Evolutionary conservation across 2,797 vertebrate species (phyloP).

Genomic region (Clamator glandarius): DNA sequence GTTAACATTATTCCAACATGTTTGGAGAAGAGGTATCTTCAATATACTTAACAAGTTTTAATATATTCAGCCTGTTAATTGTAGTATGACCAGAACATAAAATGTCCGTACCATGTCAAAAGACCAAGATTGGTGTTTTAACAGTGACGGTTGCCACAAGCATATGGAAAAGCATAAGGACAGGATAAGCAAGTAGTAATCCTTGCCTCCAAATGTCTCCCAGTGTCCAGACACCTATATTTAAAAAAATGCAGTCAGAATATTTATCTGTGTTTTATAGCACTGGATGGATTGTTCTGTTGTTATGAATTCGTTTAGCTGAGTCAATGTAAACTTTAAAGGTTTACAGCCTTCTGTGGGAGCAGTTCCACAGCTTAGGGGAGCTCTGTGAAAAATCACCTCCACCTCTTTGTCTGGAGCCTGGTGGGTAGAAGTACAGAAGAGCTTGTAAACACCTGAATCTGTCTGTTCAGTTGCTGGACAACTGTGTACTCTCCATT

Average conservation of each 20-base stretch:
- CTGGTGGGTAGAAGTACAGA: background rate
- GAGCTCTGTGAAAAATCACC: background rate
- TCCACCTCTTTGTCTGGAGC: background rate
- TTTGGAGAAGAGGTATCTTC: background rate
- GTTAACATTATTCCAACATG: background rate
- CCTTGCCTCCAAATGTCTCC: background rate
- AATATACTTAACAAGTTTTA: background rate
- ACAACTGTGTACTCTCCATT: background rate
- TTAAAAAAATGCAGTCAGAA: background rate
- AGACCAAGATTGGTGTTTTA: background rate
- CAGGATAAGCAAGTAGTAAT: background rate
- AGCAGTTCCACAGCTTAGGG: background rate
- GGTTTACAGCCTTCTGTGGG: background rate
- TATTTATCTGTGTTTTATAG: background rate
- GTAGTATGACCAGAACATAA: background rate
- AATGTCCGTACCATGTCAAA: background rate
- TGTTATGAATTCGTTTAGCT: background rate
- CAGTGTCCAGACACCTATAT: background rate
- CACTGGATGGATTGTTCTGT: background rate
- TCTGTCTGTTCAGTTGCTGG: background rate
- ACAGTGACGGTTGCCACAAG: background rate
- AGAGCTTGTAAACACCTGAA: background rate
- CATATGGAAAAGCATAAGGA: background rate
- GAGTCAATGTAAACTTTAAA: background rate
- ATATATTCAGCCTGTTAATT: background rate